Base-by-base conservation (phyloP, 2,888 invertebrate genomes). In the Carterocephalus palaemon region DNA sequence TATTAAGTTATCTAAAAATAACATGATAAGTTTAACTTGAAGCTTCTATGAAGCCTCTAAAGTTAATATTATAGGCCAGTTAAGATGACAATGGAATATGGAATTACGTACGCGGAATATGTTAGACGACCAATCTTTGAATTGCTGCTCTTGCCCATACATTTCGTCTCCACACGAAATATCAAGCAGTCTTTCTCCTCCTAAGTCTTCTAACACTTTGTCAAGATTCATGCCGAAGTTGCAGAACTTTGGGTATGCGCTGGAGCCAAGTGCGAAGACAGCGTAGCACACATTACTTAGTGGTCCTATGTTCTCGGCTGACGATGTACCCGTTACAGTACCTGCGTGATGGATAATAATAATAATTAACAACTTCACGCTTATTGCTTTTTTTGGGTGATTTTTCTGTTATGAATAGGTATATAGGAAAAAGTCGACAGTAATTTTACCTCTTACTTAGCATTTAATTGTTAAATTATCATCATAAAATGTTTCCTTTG, bases 241-340 rank as follows among this genome's bases (percentile, higher is more conserved):
- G 73, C 97, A 96, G 70, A 97, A 98, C 73, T 97, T 97, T 0
- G 98, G 98, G 75, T 98, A 98, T 0, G 97, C 97, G 56, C 96
- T 96, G 1, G 97, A 97, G 3, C 98, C 98, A 31, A 98, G 81
- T 0, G 94, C 97, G 68, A 98, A 98, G 4, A 98, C 97, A 0
- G 97, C 96, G 67, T 93, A 98, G 67, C 95, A 91, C 36, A 97
- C 94, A 64, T 97, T 97, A 64, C 95, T 95, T 2, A 97, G 84
- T 1, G 96, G 95, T 2, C 95, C 96, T 64, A 96, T 94, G 53
- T 91, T 92, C 64, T 95, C 95, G 58, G 93, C 92, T 6, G 91
- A 89, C 3, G 82, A 90, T 15, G 92, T 90, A 55, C 93, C 94
- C 10, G 92, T 92, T 4, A 91, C 88, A 19, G 92, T 93, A 56